Evolutionary conservation across 2,888 invertebrate species (phyloP).

Genomic region (Escarpia spicata): DNA sequence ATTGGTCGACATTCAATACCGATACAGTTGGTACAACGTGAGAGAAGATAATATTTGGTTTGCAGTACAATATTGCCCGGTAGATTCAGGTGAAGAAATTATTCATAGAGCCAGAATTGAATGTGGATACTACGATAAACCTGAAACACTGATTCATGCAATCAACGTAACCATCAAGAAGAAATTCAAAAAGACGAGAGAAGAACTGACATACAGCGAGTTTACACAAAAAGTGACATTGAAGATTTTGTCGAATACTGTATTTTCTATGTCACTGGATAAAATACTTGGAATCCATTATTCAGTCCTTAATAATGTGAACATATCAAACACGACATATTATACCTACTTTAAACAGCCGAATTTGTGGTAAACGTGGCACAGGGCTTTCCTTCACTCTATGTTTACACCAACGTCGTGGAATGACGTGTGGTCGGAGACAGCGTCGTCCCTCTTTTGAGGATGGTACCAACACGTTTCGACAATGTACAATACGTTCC

Average conservation of each 20-base stretch:
- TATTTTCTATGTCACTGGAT: too few species aligned
- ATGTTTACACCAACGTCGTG: too few species aligned
- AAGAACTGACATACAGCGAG: background rate
- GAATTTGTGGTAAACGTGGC: background rate
- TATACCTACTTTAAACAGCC: too few species aligned
- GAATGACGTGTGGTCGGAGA: too few species aligned
- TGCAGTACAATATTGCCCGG: background rate
- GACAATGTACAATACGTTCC: background rate
- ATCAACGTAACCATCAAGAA: too few species aligned
- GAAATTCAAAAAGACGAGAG: background rate
- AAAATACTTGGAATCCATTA: too few species aligned
- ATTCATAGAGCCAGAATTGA: background rate
- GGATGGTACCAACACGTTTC: background rate
- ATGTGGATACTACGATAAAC: background rate
- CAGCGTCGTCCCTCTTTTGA: too few species aligned
- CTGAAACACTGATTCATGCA: background rate
- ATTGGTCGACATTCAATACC: background rate
- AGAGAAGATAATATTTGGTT: background rate
- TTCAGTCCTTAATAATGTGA: too few species aligned
- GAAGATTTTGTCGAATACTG: too few species aligned
- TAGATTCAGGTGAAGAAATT: background rate
- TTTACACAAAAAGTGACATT: too few species aligned
- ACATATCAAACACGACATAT: too few species aligned
- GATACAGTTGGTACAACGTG: background rate
- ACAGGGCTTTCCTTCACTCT: background rate